These are phyloP conservation scores for Catharus fuscescens DNA, from an alignment of 2,113 vertebrate species.

Conservation along the genomic window DNA sequence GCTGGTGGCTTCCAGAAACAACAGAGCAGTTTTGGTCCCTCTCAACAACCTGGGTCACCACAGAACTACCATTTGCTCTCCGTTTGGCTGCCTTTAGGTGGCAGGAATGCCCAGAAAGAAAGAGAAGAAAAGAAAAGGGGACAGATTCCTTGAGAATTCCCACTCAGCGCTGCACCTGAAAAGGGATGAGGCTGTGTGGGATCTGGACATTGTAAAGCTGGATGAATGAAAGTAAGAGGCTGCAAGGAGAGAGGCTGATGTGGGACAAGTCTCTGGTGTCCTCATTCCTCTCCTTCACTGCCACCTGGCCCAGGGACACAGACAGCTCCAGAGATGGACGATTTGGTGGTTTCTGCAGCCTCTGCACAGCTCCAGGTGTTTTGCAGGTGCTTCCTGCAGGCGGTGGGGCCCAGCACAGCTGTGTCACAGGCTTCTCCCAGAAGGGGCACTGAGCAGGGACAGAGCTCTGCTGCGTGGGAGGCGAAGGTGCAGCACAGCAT, in stretches of 20 bases:
- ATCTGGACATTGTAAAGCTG: fast-evolving
- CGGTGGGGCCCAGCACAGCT: neutral
- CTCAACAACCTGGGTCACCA: neutral
- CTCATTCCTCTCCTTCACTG: neutral
- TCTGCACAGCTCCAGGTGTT: neutral
- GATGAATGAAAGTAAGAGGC: neutral
- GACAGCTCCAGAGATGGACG: neutral
- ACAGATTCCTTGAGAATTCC: neutral
- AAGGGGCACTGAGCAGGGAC: neutral
- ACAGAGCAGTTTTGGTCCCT: neutral
- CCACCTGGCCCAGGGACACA: neutral
- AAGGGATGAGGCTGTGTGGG: neutral
- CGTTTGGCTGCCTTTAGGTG: neutral
- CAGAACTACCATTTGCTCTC: neutral
- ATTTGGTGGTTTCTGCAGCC: neutral
- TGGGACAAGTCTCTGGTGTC: fast-evolving
- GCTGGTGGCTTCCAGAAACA: neutral
- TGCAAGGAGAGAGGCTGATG: neutral
- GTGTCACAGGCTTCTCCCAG: neutral
- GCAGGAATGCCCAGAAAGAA: neutral
- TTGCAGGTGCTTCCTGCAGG: neutral
- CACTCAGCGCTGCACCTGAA: neutral
- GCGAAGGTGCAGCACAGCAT: neutral
- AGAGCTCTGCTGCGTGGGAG: neutral
- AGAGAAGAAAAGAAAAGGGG: neutral